Percentiles rank a stretch among this genome's conserved stretches.
Evolutionary conservation across 2,113 vertebrate species (phyloP).

Genomic region (Strigops habroptila): DNA sequence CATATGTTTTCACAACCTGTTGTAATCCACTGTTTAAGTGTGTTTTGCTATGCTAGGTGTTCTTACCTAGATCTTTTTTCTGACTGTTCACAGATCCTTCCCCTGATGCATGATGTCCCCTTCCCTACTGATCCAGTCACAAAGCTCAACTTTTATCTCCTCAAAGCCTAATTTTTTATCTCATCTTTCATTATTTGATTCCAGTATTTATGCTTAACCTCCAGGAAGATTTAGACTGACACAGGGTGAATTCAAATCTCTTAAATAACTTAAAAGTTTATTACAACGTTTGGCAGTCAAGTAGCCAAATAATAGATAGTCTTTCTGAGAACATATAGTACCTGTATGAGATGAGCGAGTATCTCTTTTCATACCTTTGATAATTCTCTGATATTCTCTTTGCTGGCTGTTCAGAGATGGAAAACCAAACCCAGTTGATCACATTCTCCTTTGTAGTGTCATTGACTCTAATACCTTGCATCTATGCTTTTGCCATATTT

Average conservation of each 20-base stretch:
- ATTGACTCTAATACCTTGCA: neutral
- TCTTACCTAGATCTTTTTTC: neutral
- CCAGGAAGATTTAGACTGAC: neutral
- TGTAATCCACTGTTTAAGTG: neutral
- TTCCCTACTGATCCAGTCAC: neutral
- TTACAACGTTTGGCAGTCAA: neutral
- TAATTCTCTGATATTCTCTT: neutral
- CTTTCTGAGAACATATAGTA: neutral
- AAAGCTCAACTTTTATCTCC: neutral
- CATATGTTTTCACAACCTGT: neutral
- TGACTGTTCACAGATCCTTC: neutral
- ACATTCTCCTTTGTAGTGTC: neutral
- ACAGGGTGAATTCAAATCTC: neutral
- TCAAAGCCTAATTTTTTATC: neutral
- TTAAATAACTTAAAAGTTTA: neutral
- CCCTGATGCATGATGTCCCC: no score
- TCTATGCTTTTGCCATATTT: neutral
- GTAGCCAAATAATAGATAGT: neutral
- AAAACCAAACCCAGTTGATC: neutral
- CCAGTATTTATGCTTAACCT: neutral
- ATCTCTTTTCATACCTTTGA: neutral
- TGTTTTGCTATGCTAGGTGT: neutral
- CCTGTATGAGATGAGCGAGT: fast-evolving
- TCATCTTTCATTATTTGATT: neutral
- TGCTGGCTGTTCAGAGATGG: neutral